Evolutionary conservation across 2,113 vertebrate genomes (phyloP), one percentile per base, ranked within the genome.

Genomic region (Mionectes macconnelli): DNA sequence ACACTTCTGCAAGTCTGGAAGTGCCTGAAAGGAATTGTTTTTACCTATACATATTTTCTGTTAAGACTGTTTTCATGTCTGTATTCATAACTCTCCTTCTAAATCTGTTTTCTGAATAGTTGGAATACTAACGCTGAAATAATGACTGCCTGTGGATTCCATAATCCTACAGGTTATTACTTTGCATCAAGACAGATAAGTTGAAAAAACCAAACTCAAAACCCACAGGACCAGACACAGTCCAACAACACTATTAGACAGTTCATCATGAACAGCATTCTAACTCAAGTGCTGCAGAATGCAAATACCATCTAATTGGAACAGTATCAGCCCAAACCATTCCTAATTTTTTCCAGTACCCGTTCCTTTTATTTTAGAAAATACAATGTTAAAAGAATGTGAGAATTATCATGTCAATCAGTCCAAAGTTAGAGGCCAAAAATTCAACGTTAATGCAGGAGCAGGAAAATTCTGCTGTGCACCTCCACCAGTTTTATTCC

Each of bases 1-100:
- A 73, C 12, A 82, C 57, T 83, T 87, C 20, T 87, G 70, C 94
- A 96, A 94, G 84, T 85, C 95, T 96, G 57, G 74, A 95, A 94
- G 59, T 69, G 84, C 40, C 84, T 85, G 57, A 79, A 87, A 94
- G 23, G 53, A 94, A 68, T 28, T 89, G 52, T 22, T 91, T 91
- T 90, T 60, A 70, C 53, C 16, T 68, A 64, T 4, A 82, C n/a
- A n/a, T 90, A 94, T 37, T 91, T 91, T 91, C 84, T 91, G 9
- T 42, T 91, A 68, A 75, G 52, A 78, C 30, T 87, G 20, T 78
- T 93, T 93, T 84, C 64, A 59, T 1, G 0, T 45, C 55, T 67
- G 45, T 81, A 86, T 84, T 90, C 3, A 4, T n/a, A 73, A 76
- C 0, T 2, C 25, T 76, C 64, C 45, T 79, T 67, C 64, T 73